Conservation (phyloP, 2,888 invertebrate species). For the Seira musarum region DNA sequence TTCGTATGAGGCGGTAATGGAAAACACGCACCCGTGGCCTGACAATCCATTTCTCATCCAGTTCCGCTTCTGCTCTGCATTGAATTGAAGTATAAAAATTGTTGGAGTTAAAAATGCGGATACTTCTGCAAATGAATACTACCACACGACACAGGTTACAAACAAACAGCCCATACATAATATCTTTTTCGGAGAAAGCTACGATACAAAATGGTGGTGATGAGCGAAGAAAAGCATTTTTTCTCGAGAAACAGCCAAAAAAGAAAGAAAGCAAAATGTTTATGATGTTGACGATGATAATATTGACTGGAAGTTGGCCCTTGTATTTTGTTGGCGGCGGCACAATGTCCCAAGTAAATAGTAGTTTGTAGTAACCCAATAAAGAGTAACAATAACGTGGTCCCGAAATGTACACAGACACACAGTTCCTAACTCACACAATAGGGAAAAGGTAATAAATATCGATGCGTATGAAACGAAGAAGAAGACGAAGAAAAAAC, state of each 20-base stretch:
- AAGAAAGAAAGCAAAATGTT: constrained; percentile 8
- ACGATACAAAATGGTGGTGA: too few species aligned
- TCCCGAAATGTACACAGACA: neutral
- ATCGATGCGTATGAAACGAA: neutral
- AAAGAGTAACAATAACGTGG: constrained; percentile 7
- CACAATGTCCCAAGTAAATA: neutral
- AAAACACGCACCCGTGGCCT: neutral
- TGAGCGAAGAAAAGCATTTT: too few species aligned
- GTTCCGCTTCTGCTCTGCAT: neutral
- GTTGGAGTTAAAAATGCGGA: neutral
- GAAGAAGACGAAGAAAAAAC: constrained; percentile 5
- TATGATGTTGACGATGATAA: neutral
- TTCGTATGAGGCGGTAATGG: constrained; percentile 2
- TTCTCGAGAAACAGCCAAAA: neutral
- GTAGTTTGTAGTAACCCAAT: constrained; percentile 7
- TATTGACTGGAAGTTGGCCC: neutral
- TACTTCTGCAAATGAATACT: too few species aligned
- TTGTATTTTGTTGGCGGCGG: constrained; percentile 1
- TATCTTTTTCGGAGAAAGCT: neutral
- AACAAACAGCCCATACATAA: too few species aligned
- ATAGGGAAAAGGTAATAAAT: neutral
- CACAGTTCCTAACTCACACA: neutral
- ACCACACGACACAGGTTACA: too few species aligned
- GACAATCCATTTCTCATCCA: neutral
- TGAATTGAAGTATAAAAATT: neutral